phyloP scores from a whole-genome alignment of 2,888 invertebrate species.

The Idaea aversata region DNA sequence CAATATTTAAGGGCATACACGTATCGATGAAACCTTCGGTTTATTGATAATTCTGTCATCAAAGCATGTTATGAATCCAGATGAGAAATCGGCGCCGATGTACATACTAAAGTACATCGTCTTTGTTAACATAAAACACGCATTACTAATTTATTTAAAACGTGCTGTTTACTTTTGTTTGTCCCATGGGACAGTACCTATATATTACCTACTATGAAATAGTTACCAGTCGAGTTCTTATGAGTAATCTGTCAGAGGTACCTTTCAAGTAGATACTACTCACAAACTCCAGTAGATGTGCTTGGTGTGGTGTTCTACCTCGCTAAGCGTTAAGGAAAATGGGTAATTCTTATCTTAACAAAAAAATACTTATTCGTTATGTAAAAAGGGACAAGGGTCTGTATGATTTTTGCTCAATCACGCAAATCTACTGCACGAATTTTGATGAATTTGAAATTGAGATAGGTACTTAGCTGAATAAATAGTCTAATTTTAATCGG shows the following conservation, averaged over 20 bases:
- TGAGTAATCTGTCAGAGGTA: conserved; percentile 30
- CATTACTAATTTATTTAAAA: conserved; percentile 59
- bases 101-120: background rate
- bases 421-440: too few species aligned
- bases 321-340: too few species aligned
- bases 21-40: conserved; percentile 28
- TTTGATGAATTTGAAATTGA: too few species aligned
- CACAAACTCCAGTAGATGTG: too few species aligned
- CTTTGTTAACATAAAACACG: conserved; percentile 45
- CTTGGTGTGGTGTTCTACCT: too few species aligned
- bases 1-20: conserved; percentile 22
- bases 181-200: conserved; percentile 9
- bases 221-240: conserved; percentile 34
- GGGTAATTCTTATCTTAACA: too few species aligned
- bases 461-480: too few species aligned
- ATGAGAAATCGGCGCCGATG: conserved; percentile 63
- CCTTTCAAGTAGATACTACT: too few species aligned
- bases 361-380: too few species aligned
- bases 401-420: too few species aligned
- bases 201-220: background rate
- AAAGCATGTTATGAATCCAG: conserved; percentile 52
- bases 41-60: conserved; percentile 29
- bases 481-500: too few species aligned
- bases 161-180: conserved; percentile 36
- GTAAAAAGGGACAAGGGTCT: too few species aligned